Percentiles rank a stretch among this genome's conserved stretches.
These are phyloP conservation scores for Boulengeromyrus knoepffleri DNA, from an alignment of 2,113 vertebrate genomes.

Conservation along the genomic window DNA sequence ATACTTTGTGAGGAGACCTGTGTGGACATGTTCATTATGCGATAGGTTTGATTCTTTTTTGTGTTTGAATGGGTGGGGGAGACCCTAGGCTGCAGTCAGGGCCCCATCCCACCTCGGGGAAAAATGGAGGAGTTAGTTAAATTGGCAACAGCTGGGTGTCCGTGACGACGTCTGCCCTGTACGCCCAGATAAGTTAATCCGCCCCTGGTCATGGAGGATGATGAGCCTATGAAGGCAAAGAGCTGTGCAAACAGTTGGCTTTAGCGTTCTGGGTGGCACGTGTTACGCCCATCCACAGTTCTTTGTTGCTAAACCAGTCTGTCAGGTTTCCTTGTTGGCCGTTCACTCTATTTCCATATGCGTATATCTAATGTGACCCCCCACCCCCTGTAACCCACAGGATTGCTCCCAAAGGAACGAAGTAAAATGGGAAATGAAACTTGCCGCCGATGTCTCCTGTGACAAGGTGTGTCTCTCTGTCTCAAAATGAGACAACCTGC, in stretches of 20 bases:
- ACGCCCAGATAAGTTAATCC: neutral
- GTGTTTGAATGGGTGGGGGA: neutral
- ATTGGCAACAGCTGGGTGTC: neutral
- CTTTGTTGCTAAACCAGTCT: neutral
- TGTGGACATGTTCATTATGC: neutral
- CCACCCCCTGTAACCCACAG: neutral
- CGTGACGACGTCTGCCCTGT: neutral
- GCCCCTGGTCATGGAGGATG: neutral
- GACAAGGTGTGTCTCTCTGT: neutral
- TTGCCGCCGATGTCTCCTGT: neutral
- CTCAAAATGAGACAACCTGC: neutral
- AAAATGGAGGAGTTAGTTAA: neutral
- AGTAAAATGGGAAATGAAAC: neutral
- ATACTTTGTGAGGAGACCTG: neutral
- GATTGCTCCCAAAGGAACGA: neutral
- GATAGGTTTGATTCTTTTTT: neutral
- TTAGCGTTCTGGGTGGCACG: neutral
- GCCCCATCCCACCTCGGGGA: neutral
- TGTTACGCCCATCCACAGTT: neutral
- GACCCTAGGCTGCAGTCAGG: neutral
- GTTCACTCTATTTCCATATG: neutral
- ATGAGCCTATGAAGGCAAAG: neutral
- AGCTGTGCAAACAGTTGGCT: neutral
- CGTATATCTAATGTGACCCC: neutral
- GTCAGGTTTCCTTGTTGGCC: neutral